Base-by-base conservation (phyloP, 2,113 vertebrate genomes). In the Carassius carassius region DNA sequence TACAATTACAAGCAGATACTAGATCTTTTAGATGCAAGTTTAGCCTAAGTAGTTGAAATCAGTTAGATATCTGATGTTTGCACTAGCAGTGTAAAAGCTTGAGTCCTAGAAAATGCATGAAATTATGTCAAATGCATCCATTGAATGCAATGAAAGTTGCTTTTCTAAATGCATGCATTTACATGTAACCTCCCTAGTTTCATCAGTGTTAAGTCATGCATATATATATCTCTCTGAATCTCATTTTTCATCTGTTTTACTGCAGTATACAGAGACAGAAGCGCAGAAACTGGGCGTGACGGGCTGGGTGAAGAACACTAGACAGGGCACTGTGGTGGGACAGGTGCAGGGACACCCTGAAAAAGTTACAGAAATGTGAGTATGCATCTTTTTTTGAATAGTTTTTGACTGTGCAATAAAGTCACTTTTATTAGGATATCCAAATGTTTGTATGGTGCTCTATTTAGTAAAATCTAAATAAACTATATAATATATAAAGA, bases 221-320 rank as follows among this genome's bases (percentile, higher is more conserved):
- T 67, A 0, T 29, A 37, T 69, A 19, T 16, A 12, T 65, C 12
- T 37, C n/a, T n/a, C 25, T 82, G 9, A 19, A 37, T 6, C 17
- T 1, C 25, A 7, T 86, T 3, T 58, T 19, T 23, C 32, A n/a
- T 62, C 16, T 56, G 17, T 35, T 44, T 70, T 14, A 23, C 4
- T 83, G 23, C 92, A 98, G 97, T 97, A 98, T 89, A 95, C 97
- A 0, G 96, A 97, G 91, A 95, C 90, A 56, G 94, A 97, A 78
- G 97, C 96, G 19, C 94, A 88, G 87, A 96, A 95, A 85, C 91
- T 95, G 51, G 96, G 96, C 74, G 92, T 98, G 78, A 96, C 94
- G 69, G 97, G 97, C 90, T 98, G 97, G 97, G 96, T 98, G 88
- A 97, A 96, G 92, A 98, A 98, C 74, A 97, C 97, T 86, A 92